Conservation (phyloP, 1,140 invertebrate species). For the Formica exsecta region DNA sequence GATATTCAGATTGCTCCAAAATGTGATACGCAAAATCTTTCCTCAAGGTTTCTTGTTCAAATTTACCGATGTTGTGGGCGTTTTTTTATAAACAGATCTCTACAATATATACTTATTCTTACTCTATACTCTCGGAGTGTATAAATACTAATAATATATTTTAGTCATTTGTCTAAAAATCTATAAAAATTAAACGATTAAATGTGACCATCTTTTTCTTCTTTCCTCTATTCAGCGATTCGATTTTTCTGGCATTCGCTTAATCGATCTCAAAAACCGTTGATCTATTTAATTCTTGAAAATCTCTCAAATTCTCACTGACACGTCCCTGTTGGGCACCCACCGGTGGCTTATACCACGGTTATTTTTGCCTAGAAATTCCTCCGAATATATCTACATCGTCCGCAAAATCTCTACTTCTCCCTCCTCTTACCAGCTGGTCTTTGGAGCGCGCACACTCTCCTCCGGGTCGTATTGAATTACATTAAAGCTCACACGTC, state of each 20-base stretch:
- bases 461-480: slow-evolving; percentile 74
- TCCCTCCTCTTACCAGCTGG: slow-evolving; percentile 73
- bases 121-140: too few relatives aligned
- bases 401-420: slow-evolving; percentile 82
- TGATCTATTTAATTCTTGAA: slow-evolving; percentile 59
- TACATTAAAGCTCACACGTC: slow-evolving; percentile 70
- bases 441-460: slow-evolving; percentile 57
- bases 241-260: not conserved
- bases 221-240: not conserved
- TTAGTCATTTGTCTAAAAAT: not conserved
- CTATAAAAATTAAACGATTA: not conserved
- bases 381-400: slow-evolving; percentile 84
- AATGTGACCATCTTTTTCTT: not conserved
- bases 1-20: not conserved
- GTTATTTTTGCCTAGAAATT: slow-evolving; percentile 86
- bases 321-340: slow-evolving; percentile 62
- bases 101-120: not conserved
- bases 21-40: not conserved
- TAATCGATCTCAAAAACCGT: slow-evolving; percentile 36
- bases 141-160: not conserved
- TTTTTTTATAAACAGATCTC: not conserved
- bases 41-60: not conserved
- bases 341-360: slow-evolving; percentile 74
- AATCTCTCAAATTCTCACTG: slow-evolving; percentile 71
- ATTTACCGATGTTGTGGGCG: not conserved